Conservation (phyloP, 2,888 invertebrate species). For the Eilema sororculum region DNA sequence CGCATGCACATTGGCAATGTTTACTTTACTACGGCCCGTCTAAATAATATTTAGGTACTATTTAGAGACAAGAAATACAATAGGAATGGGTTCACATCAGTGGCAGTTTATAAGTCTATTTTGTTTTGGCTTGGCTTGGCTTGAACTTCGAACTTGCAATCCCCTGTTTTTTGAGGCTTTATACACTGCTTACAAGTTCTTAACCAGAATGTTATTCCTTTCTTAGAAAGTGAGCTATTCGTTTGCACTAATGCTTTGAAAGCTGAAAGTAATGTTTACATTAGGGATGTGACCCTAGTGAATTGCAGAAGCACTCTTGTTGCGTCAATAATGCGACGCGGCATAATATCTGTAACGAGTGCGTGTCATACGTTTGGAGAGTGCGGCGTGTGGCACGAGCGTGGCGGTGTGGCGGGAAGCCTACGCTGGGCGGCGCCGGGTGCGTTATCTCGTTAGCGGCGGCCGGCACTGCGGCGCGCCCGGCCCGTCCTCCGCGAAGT, state of each 20-base stretch:
- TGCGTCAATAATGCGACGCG: conserved; percentile 41
- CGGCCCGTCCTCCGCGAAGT: conserved; percentile 66
- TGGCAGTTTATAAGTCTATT: too few relatives aligned
- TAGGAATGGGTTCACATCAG: neutral
- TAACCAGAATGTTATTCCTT: too few relatives aligned
- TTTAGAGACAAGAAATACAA: neutral
- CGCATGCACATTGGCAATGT: neutral
- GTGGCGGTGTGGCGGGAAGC: conserved; percentile 53
- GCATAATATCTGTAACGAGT: conserved; percentile 29
- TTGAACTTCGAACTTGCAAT: too few relatives aligned
- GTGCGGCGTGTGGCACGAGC: conserved; percentile 31
- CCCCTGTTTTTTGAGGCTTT: too few relatives aligned
- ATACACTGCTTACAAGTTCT: too few relatives aligned
- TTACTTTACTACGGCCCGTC: neutral
- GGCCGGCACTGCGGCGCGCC: conserved; percentile 62
- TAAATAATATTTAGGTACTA: neutral
- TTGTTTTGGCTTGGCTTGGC: too few relatives aligned
- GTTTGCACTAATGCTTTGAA: too few relatives aligned
- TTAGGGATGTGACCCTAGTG: neutral
- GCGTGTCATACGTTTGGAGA: conserved; percentile 36
- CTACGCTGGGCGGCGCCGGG: conserved; percentile 36
- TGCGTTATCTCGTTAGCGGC: conserved; percentile 1
- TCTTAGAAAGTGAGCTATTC: too few relatives aligned
- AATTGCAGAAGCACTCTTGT: conserved; percentile 29
- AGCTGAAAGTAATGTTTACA: too few relatives aligned